phyloP scores from a whole-genome alignment of 1,140 invertebrate genomes.

The Triops cancriformis region DNA sequence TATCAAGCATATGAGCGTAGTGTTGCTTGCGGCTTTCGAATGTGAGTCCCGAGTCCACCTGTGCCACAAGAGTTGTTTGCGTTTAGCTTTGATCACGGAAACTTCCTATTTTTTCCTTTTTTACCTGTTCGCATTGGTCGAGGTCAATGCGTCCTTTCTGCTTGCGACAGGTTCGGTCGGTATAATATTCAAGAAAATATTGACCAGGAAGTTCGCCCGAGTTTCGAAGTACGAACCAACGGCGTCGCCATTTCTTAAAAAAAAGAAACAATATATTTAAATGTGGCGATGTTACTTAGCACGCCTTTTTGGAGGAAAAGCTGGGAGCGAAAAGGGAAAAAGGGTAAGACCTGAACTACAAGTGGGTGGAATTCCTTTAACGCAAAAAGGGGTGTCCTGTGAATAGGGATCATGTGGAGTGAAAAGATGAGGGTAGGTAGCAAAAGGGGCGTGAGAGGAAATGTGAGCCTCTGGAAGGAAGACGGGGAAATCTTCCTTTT shows the following conservation, averaged over 20 bases:
- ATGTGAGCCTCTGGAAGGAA: constrained; percentile 19
- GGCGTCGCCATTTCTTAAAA: constrained; percentile 79
- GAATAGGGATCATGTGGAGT: not conserved
- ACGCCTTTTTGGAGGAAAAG: not conserved
- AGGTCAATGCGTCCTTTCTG: constrained; percentile 86
- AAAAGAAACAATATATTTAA: constrained; percentile 31
- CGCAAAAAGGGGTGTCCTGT: not conserved
- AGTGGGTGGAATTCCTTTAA: constrained; percentile 1
- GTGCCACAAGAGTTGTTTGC: constrained; percentile 29
- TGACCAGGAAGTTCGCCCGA: constrained; percentile 83
- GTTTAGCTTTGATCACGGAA: constrained; percentile 31
- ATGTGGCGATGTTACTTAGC: not conserved
- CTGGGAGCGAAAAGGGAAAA: not conserved
- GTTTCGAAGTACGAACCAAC: constrained; percentile 85
- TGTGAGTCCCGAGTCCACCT: constrained; percentile 76
- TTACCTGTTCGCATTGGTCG: constrained; percentile 88
- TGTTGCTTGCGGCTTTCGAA: constrained; percentile 71
- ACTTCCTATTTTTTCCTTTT: not conserved
- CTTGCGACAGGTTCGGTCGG: constrained; percentile 72
- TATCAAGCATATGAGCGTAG: constrained; percentile 77
- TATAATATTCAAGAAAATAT: constrained; percentile 88
- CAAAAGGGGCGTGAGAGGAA: constrained; percentile 17
- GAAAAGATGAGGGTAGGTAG: constrained; percentile 5
- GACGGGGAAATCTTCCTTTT: constrained; percentile 16
- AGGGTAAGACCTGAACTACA: not conserved